Conservation (phyloP, 2,113 vertebrate species). For the Oncorhynchus clarkii region DNA sequence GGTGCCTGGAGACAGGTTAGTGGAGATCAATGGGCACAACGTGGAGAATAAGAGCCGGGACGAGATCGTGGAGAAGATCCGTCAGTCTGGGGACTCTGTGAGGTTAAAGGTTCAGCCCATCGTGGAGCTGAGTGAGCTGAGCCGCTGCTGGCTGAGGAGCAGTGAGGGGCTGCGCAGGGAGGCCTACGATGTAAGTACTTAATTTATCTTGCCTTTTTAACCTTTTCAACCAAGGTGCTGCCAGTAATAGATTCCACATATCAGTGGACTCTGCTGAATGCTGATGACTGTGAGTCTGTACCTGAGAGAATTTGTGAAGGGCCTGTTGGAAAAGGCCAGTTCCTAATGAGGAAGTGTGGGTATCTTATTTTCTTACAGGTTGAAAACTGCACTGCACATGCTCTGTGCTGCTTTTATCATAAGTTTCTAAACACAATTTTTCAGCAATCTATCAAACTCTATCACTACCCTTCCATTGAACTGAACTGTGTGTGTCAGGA, state of each 20-base stretch:
- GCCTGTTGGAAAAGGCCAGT: neutral
- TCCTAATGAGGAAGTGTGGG: neutral
- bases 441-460: neutral
- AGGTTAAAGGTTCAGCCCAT: constrained; percentile 95
- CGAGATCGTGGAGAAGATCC: constrained; percentile 98
- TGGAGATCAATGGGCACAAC: constrained; percentile 91
- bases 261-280: neutral
- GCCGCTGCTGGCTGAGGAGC: constrained; percentile 86
- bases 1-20: constrained; percentile 90
- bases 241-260: neutral
- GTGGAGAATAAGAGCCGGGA: constrained; percentile 92
- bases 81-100: constrained; percentile 89
- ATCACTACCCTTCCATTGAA: neutral
- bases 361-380: neutral
- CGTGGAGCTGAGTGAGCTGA: constrained; percentile 91
- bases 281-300: neutral
- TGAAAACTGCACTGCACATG: neutral
- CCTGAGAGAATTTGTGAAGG: neutral
- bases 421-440: neutral
- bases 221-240: neutral
- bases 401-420: too few species aligned
- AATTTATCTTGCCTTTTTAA: neutral
- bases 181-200: constrained; percentile 81
- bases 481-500: neutral
- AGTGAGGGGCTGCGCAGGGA: constrained; percentile 70